Conservation (phyloP, 1,140 invertebrate genomes). For the Coenobita brevimanus region DNA sequence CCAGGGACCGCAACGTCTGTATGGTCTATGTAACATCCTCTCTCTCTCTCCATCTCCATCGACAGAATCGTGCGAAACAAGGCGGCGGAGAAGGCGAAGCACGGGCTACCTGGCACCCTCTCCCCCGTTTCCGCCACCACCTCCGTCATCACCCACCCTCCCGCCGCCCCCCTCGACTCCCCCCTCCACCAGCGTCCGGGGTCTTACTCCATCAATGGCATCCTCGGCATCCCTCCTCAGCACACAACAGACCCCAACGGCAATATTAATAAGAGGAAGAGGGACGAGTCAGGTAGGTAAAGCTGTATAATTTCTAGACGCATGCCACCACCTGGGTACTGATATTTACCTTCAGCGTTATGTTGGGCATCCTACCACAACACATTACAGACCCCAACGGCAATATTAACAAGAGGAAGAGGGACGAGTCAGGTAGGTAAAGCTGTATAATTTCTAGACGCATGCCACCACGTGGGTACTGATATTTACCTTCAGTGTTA, state of each 20-base stretch:
- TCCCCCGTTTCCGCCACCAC: slow-evolving; percentile 70
- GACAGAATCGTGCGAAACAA: slow-evolving; percentile 95
- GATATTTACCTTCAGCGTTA: slow-evolving; percentile 96
- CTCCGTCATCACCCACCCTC: slow-evolving; percentile 72
- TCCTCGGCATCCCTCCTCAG: slow-evolving; percentile 87
- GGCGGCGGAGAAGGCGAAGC: slow-evolving; percentile 95
- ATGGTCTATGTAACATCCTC: no score
- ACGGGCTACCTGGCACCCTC: slow-evolving; percentile 73
- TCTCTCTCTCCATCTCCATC: slow-evolving; percentile 66
- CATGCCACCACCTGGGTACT: no score
- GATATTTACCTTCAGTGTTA: slow-evolving; percentile 96
- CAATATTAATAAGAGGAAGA: slow-evolving; percentile 80
- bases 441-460: no score
- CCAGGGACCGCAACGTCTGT: no score
- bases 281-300: slow-evolving; percentile 77
- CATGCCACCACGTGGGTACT: no score
- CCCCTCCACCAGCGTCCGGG: slow-evolving; percentile 75
- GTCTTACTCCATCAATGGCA: slow-evolving; percentile 96
- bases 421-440: slow-evolving; percentile 78
- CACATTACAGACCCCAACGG: slow-evolving; percentile 78
- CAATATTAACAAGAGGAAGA: slow-evolving; percentile 80
- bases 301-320: no score
- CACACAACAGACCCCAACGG: slow-evolving; percentile 78
- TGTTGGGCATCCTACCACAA: slow-evolving; percentile 89
- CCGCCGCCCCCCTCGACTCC: slow-evolving; percentile 79